Percentiles rank a stretch among this genome's conserved stretches.
These are phyloP conservation scores for Chromoteleia sp. DNA, from an alignment of 2,888 invertebrate genomes.

Conservation along the genomic window DNA sequence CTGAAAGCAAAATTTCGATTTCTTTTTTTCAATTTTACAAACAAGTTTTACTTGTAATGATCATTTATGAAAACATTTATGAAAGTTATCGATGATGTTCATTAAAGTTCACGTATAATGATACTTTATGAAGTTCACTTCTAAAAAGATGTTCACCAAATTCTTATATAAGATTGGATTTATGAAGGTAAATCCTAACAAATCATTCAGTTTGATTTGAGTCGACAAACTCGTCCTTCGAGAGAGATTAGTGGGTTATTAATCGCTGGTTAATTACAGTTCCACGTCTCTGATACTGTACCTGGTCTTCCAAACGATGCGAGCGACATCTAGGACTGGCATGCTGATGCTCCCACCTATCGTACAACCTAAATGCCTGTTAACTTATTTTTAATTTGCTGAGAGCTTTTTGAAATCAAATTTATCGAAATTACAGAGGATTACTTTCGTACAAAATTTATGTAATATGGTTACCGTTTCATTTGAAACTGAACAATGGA, in stretches of 20 bases:
- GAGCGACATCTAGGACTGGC: conserved; percentile 69
- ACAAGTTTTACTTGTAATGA: no score
- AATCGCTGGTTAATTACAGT: conserved; percentile 10
- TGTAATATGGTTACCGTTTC: conserved; percentile 1
- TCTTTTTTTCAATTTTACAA: no score
- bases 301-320: conserved; percentile 68
- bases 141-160: no score
- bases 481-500: not conserved
- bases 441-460: conserved; percentile 17
- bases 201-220: no score
- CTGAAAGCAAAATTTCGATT: no score
- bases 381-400: conserved; percentile 1
- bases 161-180: no score
- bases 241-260: conserved; percentile 25
- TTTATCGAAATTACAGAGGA: conserved; percentile 3
- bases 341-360: conserved; percentile 65
- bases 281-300: conserved; percentile 43
- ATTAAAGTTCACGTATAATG: no score
- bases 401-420: not conserved
- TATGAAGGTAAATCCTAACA: no score
- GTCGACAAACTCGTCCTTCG: not conserved
- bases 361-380: conserved; percentile 58
- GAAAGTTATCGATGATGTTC: no score
- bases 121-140: no score
- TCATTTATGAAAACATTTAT: no score